Percentiles rank a stretch among this genome's conserved stretches.
Evolutionary conservation across 1,140 invertebrate species (phyloP).

Genomic region (Tetragonula clypearis): DNA sequence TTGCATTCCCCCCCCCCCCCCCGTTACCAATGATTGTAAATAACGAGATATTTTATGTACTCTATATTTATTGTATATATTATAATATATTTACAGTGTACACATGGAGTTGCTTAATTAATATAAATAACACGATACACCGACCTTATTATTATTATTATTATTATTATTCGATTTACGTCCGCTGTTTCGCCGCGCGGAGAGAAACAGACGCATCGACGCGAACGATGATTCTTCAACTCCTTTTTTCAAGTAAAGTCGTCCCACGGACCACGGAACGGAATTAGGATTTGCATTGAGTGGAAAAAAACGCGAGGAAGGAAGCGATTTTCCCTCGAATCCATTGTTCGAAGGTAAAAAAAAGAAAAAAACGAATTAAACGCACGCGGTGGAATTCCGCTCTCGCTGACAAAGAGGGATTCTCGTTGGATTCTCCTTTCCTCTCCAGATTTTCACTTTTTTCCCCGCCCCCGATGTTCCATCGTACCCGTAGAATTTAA

Average conservation of each 20-base stretch:
- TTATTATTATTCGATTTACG: not conserved
- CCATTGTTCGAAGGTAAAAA: not conserved
- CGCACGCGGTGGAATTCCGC: not conserved
- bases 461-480: not conserved
- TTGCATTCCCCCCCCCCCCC: not conserved
- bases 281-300: not conserved
- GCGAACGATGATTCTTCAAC: too few species aligned
- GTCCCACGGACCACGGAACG: too few species aligned
- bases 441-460: not conserved
- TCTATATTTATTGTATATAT: conserved; percentile 37
- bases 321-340: not conserved
- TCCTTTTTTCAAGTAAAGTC: not conserved
- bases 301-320: not conserved
- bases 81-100: conserved; percentile 38
- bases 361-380: not conserved
- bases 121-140: conserved; percentile 41
- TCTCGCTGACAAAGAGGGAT: not conserved
- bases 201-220: not conserved
- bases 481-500: not conserved
- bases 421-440: not conserved
- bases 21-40: not conserved
- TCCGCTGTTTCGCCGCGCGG: not conserved
- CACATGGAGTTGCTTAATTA: conserved; percentile 34
- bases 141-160: not conserved
- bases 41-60: conserved; percentile 15